phyloP scores from a whole-genome alignment of 2,797 vertebrate genomes.

The Hyperoplus immaculatus region DNA sequence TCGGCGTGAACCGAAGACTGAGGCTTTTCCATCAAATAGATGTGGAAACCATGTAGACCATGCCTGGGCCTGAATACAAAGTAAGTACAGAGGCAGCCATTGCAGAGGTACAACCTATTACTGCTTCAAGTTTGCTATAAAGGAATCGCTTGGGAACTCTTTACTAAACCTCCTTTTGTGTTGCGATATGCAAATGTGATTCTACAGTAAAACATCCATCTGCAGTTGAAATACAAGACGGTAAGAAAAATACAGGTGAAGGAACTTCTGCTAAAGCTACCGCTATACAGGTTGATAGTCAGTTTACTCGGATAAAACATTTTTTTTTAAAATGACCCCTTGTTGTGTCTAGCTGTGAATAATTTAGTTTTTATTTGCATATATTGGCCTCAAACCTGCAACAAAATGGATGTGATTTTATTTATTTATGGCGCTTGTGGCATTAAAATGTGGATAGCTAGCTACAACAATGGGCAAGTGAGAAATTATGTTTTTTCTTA shows the following conservation, averaged over 20 bases:
- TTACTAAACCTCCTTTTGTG: slow-evolving; percentile 37
- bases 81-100: slow-evolving; percentile 42
- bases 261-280: slow-evolving; percentile 33
- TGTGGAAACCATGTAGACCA: slow-evolving; percentile 49
- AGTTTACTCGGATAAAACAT: slow-evolving; percentile 28
- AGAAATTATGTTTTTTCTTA: neutral
- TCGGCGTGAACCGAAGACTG: slow-evolving; percentile 41
- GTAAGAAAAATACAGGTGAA: slow-evolving; percentile 17
- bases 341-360: neutral
- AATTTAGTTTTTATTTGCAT: neutral
- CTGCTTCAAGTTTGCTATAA: slow-evolving; percentile 7
- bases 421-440: neutral
- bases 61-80: slow-evolving; percentile 81
- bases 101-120: slow-evolving; percentile 33
- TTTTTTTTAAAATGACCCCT: neutral
- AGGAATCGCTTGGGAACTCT: slow-evolving; percentile 13
- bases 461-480: neutral
- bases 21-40: slow-evolving; percentile 56
- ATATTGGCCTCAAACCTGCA: neutral
- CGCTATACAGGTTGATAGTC: slow-evolving; percentile 15
- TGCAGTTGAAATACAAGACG: slow-evolving; percentile 2
- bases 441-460: slow-evolving; percentile 9
- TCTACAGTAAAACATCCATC: slow-evolving; percentile 8
- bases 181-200: slow-evolving; percentile 7
- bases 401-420: neutral